These are phyloP conservation scores for Amiota minor DNA, from an alignment of 2,888 invertebrate species.

Conservation along the genomic window DNA sequence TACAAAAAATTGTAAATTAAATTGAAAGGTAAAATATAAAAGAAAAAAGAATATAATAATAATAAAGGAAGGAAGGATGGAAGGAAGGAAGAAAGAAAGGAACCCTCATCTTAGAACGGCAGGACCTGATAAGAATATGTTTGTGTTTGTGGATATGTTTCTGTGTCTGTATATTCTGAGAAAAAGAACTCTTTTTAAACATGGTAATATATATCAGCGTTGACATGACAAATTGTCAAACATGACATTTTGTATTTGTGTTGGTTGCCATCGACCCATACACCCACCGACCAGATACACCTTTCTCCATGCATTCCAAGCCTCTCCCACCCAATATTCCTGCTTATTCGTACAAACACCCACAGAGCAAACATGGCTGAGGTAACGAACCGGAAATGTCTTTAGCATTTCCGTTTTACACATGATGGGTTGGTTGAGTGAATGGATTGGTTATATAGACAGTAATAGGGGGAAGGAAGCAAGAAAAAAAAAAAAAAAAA, in stretches of 20 bases:
- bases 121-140: too few relatives aligned
- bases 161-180: neutral
- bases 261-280: slow-evolving; percentile 33
- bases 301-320: neutral
- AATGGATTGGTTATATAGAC: neutral
- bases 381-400: slow-evolving; percentile 68
- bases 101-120: too few relatives aligned
- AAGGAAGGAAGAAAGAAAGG: too few relatives aligned
- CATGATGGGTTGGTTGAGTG: neutral
- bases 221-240: slow-evolving; percentile 34
- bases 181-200: neutral
- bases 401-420: slow-evolving; percentile 59
- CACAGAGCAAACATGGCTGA: slow-evolving; percentile 36
- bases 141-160: too few relatives aligned
- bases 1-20: slow-evolving; percentile 22
- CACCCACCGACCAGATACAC: neutral
- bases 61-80: neutral
- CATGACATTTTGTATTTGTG: slow-evolving; percentile 22
- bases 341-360: neutral
- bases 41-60: neutral
- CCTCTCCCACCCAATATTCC: neutral
- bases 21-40: slow-evolving; percentile 1
- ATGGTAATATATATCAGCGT: slow-evolving; percentile 22
- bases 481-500: too few relatives aligned
- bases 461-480: too few relatives aligned